These are phyloP conservation scores for Chironomus tepperi DNA, from an alignment of 1,140 invertebrate species.

Conservation along the genomic window DNA sequence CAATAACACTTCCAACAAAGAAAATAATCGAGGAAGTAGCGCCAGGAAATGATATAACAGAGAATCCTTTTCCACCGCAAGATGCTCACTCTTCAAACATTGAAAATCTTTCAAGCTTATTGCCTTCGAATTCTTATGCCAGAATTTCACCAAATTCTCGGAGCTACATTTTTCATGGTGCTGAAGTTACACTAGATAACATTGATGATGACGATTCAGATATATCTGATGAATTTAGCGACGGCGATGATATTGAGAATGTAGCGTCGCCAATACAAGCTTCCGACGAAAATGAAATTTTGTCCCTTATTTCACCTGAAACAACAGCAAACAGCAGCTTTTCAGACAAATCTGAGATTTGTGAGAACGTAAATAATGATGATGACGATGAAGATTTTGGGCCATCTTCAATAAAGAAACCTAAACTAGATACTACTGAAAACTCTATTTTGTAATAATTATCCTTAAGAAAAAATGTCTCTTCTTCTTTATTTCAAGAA, in stretches of 20 bases:
- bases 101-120: no score
- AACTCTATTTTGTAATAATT: no score
- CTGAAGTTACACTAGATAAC: background rate
- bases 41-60: no score
- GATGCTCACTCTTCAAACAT: no score
- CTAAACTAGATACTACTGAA: background rate
- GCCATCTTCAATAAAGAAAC: background rate
- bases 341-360: background rate
- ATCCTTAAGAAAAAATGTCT: no score
- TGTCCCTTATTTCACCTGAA: background rate
- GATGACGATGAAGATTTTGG: background rate
- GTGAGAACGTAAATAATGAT: background rate
- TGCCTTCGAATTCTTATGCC: no score
- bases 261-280: background rate
- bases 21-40: no score
- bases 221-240: background rate
- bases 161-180: background rate
- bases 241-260: background rate
- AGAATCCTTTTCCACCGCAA: no score
- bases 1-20: no score
- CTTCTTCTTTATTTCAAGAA: no score
- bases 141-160: background rate
- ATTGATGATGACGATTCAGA: background rate
- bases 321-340: background rate
- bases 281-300: background rate